Conservation (phyloP, 2,888 invertebrate genomes). For the Cephus rjabovi region DNA sequence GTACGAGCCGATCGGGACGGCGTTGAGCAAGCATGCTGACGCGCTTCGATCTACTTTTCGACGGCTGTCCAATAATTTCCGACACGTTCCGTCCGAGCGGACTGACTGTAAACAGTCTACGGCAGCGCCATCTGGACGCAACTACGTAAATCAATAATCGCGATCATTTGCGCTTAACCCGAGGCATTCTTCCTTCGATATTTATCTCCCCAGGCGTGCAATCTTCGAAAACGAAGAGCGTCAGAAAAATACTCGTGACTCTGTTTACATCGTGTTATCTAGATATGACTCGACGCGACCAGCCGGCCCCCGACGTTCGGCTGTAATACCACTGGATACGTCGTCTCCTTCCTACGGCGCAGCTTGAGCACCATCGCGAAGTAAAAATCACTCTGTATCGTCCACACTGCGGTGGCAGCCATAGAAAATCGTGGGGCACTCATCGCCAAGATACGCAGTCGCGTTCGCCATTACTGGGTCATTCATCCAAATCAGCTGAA, state of each 20-base stretch:
- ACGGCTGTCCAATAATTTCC: not conserved
- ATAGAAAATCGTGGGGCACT: not conserved
- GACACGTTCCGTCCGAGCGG: not conserved
- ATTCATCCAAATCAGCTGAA: not conserved
- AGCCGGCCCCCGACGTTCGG: not conserved
- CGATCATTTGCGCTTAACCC: not conserved
- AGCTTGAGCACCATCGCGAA: not conserved
- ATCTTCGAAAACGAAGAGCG: not conserved
- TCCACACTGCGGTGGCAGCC: not conserved
- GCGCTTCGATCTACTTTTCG: not conserved
- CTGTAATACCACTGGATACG: not conserved
- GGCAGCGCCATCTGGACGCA: not conserved
- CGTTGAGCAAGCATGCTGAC: not conserved
- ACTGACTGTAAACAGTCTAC: not conserved
- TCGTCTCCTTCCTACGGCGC: not conserved
- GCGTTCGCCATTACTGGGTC: not conserved
- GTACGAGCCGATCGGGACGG: not conserved
- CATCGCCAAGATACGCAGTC: not conserved
- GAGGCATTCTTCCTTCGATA: not conserved
- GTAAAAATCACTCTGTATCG: not conserved
- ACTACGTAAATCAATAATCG: not conserved
- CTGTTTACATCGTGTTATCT: constrained; percentile 16
- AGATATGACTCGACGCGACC: constrained; percentile 9
- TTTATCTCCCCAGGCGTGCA: not conserved
- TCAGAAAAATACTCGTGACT: not conserved